Percentiles rank a stretch among this genome's conserved stretches.
phyloP scores from a whole-genome alignment of 2,888 invertebrate genomes.

The Dendrolimus houi region DNA sequence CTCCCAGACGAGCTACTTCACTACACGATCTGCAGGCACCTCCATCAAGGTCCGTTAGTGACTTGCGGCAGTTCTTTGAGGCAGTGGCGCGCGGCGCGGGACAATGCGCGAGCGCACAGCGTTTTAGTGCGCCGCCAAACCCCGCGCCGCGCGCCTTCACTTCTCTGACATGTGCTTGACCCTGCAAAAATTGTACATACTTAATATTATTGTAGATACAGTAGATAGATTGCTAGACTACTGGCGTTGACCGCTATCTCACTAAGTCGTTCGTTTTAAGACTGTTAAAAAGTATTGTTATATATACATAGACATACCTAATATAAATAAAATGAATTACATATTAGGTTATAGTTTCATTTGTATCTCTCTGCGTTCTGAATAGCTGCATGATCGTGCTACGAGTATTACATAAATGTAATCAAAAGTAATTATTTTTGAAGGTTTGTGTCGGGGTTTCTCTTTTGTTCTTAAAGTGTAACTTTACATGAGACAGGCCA shows the following conservation, averaged over 20 bases:
- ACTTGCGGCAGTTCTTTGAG: constrained; percentile 84
- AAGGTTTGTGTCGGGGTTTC: neutral
- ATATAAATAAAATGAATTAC: constrained; percentile 59
- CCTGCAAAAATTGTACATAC: constrained; percentile 38
- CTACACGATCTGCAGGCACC: constrained; percentile 78
- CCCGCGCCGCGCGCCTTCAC: constrained; percentile 51
- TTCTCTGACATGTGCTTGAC: constrained; percentile 61
- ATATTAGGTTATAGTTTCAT: constrained; percentile 10
- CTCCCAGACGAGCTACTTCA: constrained; percentile 79
- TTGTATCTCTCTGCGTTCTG: no score
- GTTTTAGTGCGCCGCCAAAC: constrained; percentile 52
- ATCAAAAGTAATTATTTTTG: neutral
- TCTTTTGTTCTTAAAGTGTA: neutral
- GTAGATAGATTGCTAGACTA: constrained; percentile 9
- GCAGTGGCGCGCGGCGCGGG: constrained; percentile 69
- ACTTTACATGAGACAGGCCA: neutral
- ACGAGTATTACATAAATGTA: neutral
- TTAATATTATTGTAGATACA: constrained; percentile 46
- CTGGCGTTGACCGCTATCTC: constrained; percentile 60
- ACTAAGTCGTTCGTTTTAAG: constrained; percentile 73
- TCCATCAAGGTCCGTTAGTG: constrained; percentile 77
- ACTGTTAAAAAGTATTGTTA: constrained; percentile 75
- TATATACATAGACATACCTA: constrained; percentile 45
- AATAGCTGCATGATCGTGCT: no score
- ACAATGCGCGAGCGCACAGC: constrained; percentile 36